Evolutionary conservation across 2,888 invertebrate genomes (phyloP).

Genomic region (Lochmaea crataegi): DNA sequence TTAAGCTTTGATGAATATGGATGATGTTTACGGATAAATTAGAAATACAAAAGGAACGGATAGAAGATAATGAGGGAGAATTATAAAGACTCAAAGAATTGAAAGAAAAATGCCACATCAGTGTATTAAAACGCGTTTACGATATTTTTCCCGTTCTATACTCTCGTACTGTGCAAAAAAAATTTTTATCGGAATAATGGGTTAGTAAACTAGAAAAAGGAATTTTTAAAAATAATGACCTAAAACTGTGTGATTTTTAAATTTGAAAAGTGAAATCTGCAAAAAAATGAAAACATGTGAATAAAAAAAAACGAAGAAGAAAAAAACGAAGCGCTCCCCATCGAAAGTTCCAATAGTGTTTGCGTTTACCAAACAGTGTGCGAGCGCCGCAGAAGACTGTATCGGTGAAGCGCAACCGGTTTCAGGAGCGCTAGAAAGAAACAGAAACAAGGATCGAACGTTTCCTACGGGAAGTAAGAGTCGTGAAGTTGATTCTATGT

Average conservation of each 20-base stretch:
- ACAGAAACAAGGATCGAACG: slow-evolving; percentile 43
- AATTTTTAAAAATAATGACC: slow-evolving; percentile 13
- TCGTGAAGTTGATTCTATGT: slow-evolving; percentile 56
- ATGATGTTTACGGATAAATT: too few relatives aligned
- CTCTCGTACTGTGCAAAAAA: background rate
- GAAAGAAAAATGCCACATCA: too few relatives aligned
- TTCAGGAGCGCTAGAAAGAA: slow-evolving; percentile 42
- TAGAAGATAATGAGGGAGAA: too few relatives aligned
- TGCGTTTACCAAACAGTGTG: slow-evolving; percentile 31
- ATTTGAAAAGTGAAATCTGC: slow-evolving; percentile 40
- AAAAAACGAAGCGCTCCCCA: slow-evolving; percentile 26
- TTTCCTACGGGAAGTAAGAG: slow-evolving; percentile 52
- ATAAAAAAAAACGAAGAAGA: slow-evolving; percentile 26
- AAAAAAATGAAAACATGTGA: slow-evolving; percentile 34
- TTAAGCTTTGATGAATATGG: too few relatives aligned
- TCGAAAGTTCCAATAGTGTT: slow-evolving; percentile 35
- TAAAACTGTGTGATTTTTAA: slow-evolving; percentile 17
- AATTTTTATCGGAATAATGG: background rate
- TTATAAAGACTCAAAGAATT: too few relatives aligned
- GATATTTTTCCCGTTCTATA: too few relatives aligned
- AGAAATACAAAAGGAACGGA: too few relatives aligned
- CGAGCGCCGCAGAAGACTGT: slow-evolving; percentile 37
- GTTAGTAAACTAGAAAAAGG: background rate
- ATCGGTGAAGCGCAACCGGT: slow-evolving; percentile 36
- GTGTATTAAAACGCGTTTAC: too few relatives aligned